A percentile compares a stretch with the other conserved stretches of the same genome.
These are phyloP conservation scores for Metopia argyrocephala DNA, from an alignment of 2,888 invertebrate species.

Conservation along the genomic window DNA sequence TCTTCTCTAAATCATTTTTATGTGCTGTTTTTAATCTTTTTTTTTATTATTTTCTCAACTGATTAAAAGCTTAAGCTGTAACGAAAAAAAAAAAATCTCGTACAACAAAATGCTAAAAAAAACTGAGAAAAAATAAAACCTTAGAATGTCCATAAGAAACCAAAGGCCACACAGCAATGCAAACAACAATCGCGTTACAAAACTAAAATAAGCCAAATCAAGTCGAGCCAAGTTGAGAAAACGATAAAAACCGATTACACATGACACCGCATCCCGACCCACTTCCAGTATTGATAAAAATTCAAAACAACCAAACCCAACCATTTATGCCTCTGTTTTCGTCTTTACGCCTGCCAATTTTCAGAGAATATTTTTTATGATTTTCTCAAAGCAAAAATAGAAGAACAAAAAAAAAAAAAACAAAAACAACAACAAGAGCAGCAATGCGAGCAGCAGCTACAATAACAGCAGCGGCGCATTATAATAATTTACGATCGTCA, in stretches of 20 bases:
- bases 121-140: constrained; percentile 38
- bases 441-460: background rate
- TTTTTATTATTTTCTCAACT: constrained; percentile 42
- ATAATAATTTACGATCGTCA: constrained; percentile 25
- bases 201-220: constrained; percentile 11
- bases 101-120: background rate
- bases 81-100: background rate
- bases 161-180: constrained; percentile 66
- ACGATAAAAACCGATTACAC: background rate
- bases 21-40: too few species aligned
- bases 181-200: constrained; percentile 47
- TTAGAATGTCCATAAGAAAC: constrained; percentile 66
- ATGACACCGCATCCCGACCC: background rate
- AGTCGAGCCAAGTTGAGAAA: background rate
- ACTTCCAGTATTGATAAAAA: constrained; percentile 3
- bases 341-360: background rate
- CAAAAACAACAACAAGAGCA: background rate
- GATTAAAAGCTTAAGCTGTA: constrained; percentile 34
- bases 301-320: constrained; percentile 1
- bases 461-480: background rate
- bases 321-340: background rate
- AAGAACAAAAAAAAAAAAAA: background rate
- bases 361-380: background rate
- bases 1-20: constrained; percentile 15
- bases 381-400: background rate